Conservation (phyloP, 2,113 vertebrate genomes). For the Acrocephalus arundinaceus region DNA sequence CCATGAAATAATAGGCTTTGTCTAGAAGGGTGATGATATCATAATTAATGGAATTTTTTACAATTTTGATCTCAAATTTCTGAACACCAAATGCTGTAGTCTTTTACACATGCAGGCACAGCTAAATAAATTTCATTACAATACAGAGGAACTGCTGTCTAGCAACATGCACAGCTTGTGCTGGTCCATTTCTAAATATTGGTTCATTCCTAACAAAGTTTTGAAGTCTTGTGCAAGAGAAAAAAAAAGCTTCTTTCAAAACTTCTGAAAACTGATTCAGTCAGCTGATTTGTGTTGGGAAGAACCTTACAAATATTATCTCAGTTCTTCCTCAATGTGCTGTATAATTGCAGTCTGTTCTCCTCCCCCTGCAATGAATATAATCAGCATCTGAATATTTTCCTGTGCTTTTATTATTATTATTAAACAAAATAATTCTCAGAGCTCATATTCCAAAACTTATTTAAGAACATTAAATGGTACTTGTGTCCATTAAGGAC, state of each 20-base stretch:
- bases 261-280: background rate
- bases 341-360: background rate
- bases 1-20: background rate
- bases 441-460: constrained; percentile 7
- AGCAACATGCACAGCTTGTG: background rate
- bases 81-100: background rate
- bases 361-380: background rate
- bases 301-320: background rate
- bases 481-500: constrained; percentile 49
- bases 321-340: background rate
- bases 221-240: background rate
- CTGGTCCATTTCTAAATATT: background rate
- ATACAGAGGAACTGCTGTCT: background rate
- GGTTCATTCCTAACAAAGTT: background rate
- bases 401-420: constrained; percentile 37
- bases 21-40: background rate
- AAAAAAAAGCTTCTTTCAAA: background rate
- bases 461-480: constrained; percentile 57
- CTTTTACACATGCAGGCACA: background rate
- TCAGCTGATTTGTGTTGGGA: background rate
- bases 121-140: background rate
- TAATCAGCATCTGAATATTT: constrained; percentile 21
- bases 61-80: background rate
- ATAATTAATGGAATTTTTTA: background rate
- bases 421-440: constrained; percentile 54